phyloP scores from a whole-genome alignment of 2,888 invertebrate genomes.

The Protonemura montana region DNA sequence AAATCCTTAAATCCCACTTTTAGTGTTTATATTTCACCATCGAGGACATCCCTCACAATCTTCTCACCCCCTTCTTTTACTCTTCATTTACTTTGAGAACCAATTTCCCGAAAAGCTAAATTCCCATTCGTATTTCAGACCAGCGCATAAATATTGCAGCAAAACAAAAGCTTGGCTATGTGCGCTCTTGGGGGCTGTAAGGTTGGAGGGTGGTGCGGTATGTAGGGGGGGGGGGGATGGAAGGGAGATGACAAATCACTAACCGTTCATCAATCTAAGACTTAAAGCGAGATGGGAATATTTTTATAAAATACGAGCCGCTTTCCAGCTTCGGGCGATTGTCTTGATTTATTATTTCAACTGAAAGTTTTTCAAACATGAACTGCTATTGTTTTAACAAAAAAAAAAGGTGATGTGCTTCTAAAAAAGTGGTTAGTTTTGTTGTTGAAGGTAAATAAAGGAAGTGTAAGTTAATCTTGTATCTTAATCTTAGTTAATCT shows the following conservation, averaged over 20 bases:
- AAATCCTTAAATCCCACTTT: neutral
- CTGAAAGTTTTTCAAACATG: neutral
- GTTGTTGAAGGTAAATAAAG: no score
- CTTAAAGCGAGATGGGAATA: neutral
- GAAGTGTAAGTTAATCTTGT: no score
- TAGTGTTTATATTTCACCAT: neutral
- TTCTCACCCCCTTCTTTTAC: neutral
- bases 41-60: neutral
- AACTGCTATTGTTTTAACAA: neutral
- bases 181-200: no score
- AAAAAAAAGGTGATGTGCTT: no score
- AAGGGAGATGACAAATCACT: conserved; percentile 4
- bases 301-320: neutral
- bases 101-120: neutral
- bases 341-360: neutral
- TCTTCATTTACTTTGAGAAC: conserved; percentile 14
- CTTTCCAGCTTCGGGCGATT: neutral
- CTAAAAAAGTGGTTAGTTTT: no score
- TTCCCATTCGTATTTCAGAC: neutral
- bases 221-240: no score
- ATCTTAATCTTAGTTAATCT: no score
- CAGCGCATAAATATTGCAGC: neutral
- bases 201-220: no score
- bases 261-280: neutral
- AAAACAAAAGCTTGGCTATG: neutral